Evolutionary conservation across 2,113 vertebrate genomes (phyloP), one percentile per base, ranked within the genome.

Genomic region (Nannobrachium achirus): DNA sequence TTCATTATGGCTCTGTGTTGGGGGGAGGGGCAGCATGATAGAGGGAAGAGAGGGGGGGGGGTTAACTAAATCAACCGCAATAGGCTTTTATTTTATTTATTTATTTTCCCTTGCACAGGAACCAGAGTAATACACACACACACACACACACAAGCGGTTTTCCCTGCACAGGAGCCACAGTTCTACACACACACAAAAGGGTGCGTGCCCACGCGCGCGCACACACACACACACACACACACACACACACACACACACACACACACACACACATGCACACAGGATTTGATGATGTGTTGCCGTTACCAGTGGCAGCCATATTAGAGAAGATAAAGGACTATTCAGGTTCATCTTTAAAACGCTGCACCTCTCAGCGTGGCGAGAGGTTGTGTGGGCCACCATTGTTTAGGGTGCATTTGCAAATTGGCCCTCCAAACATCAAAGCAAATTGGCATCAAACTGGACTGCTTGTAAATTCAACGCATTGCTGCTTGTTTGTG

Each of bases 1-100:
- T 64, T 76, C 48, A 78, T 75, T 60, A 78, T 45, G 20, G 60
- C 63, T 70, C 1, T 63, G 61, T 58, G 18, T 61, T 40, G 46
- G 63, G 50, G 53, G 49, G 56, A 51, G 57, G 52, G 69, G 41
- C 53, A 8, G 25, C 25, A 9, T 20, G 56, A 48, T n/a, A 40
- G 14, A 14, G 16, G 25, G 18, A 66, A 39, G 56, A 19, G 18
- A 14, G 33, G 66, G 56, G 25, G 16, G 42, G 25, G 38, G 48
- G 25, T 38, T 51, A 33, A 41, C 15, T 42, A 57, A 48, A 56
- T 64, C 15, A 66, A 46, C 16, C 20, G 42, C 25, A 52, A 76
- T 25, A 49, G 16, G 11, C 7, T 39, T 48, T n/a, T 5, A 33
- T 33, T 33, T 33, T 33, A 33, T 33, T 33, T 33, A 33, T 33